phyloP scores from a whole-genome alignment of 2,888 invertebrate species.

The Leptinotarsa haldemani region DNA sequence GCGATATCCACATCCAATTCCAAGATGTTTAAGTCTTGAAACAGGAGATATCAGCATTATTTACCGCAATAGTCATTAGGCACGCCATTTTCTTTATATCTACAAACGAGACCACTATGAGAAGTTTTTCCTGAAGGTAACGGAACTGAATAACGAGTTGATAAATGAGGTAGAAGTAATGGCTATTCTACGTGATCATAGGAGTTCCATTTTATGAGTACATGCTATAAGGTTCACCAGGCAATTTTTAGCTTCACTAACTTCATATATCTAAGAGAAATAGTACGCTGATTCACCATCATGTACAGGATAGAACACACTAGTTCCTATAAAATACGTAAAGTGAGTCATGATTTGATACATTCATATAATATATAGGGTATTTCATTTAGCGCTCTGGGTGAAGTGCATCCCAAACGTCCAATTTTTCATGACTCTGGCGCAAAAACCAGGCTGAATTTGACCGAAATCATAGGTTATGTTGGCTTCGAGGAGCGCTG shows the following conservation, averaged over 20 bases:
- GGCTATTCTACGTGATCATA: neutral
- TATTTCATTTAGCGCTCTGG: too few relatives aligned
- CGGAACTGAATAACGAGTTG: slow-evolving; percentile 6
- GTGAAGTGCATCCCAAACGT: too few relatives aligned
- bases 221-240: neutral
- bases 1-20: neutral
- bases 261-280: too few relatives aligned
- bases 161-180: slow-evolving; percentile 9
- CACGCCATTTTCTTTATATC: slow-evolving; percentile 12
- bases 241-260: neutral
- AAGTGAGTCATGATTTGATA: too few relatives aligned
- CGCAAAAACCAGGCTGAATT: too few relatives aligned
- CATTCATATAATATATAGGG: too few relatives aligned
- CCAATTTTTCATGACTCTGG: too few relatives aligned
- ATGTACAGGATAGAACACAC: too few relatives aligned
- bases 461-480: too few relatives aligned
- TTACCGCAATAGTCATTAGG: slow-evolving; percentile 2
- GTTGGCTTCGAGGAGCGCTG: too few relatives aligned
- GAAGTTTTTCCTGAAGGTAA: neutral
- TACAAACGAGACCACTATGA: slow-evolving; percentile 12
- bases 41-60: slow-evolving; percentile 5
- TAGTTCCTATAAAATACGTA: too few relatives aligned
- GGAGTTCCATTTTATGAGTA: neutral
- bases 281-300: too few relatives aligned
- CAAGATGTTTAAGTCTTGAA: slow-evolving; percentile 1